A percentile compares a stretch with the other conserved stretches of the same genome.
phyloP scores from a whole-genome alignment of 1,140 invertebrate species.

The Babylonia areolata region DNA sequence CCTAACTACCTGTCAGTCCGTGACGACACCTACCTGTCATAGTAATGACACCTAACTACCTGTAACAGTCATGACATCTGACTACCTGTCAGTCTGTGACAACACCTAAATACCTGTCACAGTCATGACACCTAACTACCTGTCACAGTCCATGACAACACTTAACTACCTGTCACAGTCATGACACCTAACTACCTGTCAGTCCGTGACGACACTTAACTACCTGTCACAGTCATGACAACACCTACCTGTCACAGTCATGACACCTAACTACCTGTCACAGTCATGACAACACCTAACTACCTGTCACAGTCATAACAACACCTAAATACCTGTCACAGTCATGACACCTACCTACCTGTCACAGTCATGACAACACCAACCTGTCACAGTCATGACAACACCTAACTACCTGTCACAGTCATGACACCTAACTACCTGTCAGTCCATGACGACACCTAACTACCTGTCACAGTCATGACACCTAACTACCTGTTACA shows the following conservation, averaged over 20 bases:
- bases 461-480: neutral
- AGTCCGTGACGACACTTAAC: too few relatives aligned
- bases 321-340: conserved; percentile 36
- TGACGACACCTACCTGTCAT: too few relatives aligned
- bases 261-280: conserved; percentile 18
- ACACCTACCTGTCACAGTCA: neutral
- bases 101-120: neutral
- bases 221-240: too few relatives aligned
- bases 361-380: neutral
- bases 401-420: too few relatives aligned
- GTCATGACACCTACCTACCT: neutral
- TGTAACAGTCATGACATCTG: too few relatives aligned
- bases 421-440: too few relatives aligned
- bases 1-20: too few relatives aligned
- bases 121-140: neutral
- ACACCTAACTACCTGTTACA: neutral
- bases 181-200: neutral
- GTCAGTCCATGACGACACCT: neutral
- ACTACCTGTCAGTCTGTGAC: too few relatives aligned
- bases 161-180: neutral
- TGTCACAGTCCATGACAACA: neutral
- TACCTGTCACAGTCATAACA: neutral
- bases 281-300: neutral
- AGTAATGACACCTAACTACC: too few relatives aligned
- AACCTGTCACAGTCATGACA: too few relatives aligned